Evolutionary conservation across 2,113 vertebrate genomes (phyloP), one percentile per base, ranked within the genome.

Genomic region (Cathartes aura): DNA sequence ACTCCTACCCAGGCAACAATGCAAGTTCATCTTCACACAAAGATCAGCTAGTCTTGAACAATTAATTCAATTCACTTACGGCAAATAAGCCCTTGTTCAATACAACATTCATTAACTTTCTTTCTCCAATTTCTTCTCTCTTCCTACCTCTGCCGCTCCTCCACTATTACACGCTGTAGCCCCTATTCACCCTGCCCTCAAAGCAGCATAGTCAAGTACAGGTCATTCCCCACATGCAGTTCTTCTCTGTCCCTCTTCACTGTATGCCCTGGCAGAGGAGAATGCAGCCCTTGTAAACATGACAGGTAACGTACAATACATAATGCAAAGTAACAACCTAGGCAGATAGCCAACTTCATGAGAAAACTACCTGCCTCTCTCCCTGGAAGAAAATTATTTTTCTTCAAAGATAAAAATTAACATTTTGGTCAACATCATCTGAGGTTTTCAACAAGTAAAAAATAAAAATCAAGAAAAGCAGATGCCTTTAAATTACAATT

Each of bases 171-270:
- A 55, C 0, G 0, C 45, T 63, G 27, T 8, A 83, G 75, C 6
- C 48, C 42, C 26, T 36, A 42, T 24, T 78, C 38, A 43, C 15
- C 5, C 60, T 58, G 58, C 40, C 36, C 48, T 73, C 70, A 64
- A 56, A 79, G 16, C 19, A 52, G 19, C 66, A 42, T 1, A 30
- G 8, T 5, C 27, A 84, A 87, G 55, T 12, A 50, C 32, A 81
- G 80, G 38, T 48, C 40, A 64, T 30, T 63, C 13, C 43, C 21
- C 56, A 23, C 0, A 0, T 1, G 2, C 26, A 32, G 15, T 34
- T 86, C 38, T 78, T 43, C 59, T 82, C 70, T 40, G 8, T 78
- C 59, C 38, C 63, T 42, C 29, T 76, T 84, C 74, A 34, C 67
- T 30, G 24, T 11, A 11, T 13, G 50, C 30, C 52, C 48, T 48